Percentiles rank a stretch among this genome's conserved stretches.
Evolutionary conservation across 2,888 invertebrate species (phyloP).

Genomic region (Drosophila histrio): DNA sequence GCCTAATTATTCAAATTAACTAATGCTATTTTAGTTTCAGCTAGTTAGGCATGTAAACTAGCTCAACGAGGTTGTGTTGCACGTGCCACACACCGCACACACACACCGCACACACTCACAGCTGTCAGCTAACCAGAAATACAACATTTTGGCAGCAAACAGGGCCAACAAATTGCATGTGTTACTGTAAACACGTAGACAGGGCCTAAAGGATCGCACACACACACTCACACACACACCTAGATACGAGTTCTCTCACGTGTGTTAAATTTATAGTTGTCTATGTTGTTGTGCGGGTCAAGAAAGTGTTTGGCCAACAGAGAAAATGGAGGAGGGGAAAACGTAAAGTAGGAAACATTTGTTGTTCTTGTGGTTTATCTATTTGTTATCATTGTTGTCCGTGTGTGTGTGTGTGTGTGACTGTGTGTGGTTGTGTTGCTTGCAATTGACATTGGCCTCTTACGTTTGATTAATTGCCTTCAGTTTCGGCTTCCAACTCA

Average conservation of each 20-base stretch:
- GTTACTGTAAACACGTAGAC: slow-evolving; percentile 52
- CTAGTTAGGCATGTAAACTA: slow-evolving; percentile 25
- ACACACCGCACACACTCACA: slow-evolving; percentile 1
- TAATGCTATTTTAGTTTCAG: slow-evolving; percentile 45
- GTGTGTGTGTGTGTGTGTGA: slow-evolving; percentile 1
- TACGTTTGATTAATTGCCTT: slow-evolving; percentile 74
- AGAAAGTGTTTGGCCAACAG: slow-evolving; percentile 43
- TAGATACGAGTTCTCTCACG: slow-evolving; percentile 16
- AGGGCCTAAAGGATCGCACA: slow-evolving; percentile 39
- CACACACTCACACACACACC: slow-evolving; percentile 12
- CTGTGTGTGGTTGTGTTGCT: slow-evolving; percentile 11
- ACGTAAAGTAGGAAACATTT: slow-evolving; percentile 2
- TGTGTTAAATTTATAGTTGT: slow-evolving; percentile 53
- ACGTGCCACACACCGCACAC: slow-evolving; percentile 22
- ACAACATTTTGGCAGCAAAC: slow-evolving; percentile 57
- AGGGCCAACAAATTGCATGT: slow-evolving; percentile 57
- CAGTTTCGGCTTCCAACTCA: slow-evolving; percentile 64
- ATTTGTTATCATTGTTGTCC: slow-evolving; percentile 4
- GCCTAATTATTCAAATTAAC: slow-evolving; percentile 52
- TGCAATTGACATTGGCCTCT: slow-evolving; percentile 61
- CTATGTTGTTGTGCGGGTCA: slow-evolving; percentile 34
- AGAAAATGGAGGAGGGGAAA: background rate
- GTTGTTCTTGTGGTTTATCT: slow-evolving; percentile 45
- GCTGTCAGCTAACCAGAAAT: slow-evolving; percentile 36
- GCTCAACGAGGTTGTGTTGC: slow-evolving; percentile 10